Conservation (phyloP, 1,140 invertebrate species). For the Pogonomyrmex californicus region DNA sequence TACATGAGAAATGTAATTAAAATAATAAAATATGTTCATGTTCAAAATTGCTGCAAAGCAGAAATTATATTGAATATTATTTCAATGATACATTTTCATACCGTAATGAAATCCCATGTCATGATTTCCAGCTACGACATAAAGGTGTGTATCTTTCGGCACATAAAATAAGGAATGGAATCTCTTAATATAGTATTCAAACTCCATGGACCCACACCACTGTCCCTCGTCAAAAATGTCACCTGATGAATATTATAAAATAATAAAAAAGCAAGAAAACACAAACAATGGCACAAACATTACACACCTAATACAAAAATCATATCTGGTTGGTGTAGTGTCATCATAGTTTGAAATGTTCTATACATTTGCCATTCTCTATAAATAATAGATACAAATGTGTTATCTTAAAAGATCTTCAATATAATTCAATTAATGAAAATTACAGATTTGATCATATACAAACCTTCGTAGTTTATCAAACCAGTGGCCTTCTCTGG, state of each 20-base stretch:
- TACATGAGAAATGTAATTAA: slow-evolving; percentile 34
- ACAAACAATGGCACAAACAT: slow-evolving; percentile 30
- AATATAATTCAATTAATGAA: slow-evolving; percentile 10
- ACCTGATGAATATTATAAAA: slow-evolving; percentile 88
- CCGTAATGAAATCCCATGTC: slow-evolving; percentile 99
- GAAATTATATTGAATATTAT: not conserved
- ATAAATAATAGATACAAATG: slow-evolving; percentile 50
- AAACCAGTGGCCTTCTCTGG: slow-evolving; percentile 96
- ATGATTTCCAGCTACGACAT: slow-evolving; percentile 97
- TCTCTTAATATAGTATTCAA: slow-evolving; percentile 92
- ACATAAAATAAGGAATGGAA: slow-evolving; percentile 94
- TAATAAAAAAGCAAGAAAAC: slow-evolving; percentile 14
- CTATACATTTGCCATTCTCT: slow-evolving; percentile 99
- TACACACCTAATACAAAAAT: slow-evolving; percentile 95
- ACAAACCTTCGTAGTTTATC: slow-evolving; percentile 94
- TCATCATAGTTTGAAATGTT: slow-evolving; percentile 95
- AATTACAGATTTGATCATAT: not conserved
- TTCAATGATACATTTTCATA: slow-evolving; percentile 86
- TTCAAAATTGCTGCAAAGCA: not conserved
- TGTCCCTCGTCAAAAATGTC: slow-evolving; percentile 99
- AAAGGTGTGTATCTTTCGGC: slow-evolving; percentile 90
- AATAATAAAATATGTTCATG: not conserved
- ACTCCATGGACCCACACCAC: slow-evolving; percentile 93
- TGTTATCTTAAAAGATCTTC: not conserved
- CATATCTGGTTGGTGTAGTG: slow-evolving; percentile 94